Conservation (phyloP, 2,113 vertebrate species). For the Brevimyrus niger region DNA sequence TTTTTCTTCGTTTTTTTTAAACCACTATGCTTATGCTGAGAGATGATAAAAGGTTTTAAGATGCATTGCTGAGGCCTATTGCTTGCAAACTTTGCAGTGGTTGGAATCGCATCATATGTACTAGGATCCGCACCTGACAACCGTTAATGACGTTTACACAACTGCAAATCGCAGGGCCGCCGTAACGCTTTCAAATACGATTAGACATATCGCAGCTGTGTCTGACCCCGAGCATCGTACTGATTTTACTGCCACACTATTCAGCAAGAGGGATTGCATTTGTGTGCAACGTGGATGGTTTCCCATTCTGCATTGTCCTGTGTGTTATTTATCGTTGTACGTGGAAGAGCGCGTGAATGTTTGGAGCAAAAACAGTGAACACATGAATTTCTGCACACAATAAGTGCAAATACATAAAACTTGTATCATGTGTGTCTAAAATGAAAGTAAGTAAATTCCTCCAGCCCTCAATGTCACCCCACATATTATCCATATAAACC, state of each 20-base stretch:
- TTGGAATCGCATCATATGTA: not conserved
- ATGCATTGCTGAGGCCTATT: not conserved
- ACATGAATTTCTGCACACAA: not conserved
- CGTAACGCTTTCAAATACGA: not conserved
- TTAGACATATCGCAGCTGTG: not conserved
- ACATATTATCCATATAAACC: not conserved
- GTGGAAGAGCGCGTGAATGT: not conserved
- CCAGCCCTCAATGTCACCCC: not conserved
- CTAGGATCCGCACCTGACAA: not conserved
- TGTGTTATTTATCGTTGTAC: not conserved
- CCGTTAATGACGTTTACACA: not conserved
- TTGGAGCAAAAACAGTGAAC: not conserved
- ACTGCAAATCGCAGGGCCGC: not conserved
- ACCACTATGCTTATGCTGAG: not conserved
- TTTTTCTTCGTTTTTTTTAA: not conserved
- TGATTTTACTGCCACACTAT: too few relatives aligned
- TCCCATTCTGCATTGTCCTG: not conserved
- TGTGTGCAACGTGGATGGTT: not conserved
- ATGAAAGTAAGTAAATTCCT: not conserved
- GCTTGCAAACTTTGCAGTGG: not conserved
- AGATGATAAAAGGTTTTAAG: not conserved
- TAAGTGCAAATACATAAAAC: not conserved
- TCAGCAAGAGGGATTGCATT: not conserved
- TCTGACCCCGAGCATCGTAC: too few relatives aligned
- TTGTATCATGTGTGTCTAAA: not conserved